phyloP scores from a whole-genome alignment of 2,888 invertebrate species.

The Lamellibrachia columna region DNA sequence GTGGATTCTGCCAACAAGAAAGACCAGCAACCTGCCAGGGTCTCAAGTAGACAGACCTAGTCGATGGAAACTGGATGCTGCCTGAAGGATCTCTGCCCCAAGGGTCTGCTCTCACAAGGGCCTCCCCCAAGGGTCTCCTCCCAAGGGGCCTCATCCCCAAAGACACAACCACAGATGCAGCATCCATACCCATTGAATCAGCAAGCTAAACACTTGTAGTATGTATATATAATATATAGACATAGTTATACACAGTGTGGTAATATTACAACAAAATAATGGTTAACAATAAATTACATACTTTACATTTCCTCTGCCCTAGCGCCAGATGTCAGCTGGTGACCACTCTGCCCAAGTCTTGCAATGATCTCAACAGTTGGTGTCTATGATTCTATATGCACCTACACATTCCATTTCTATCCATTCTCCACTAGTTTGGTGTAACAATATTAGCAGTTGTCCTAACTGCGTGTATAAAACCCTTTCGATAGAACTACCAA shows the following conservation, averaged over 20 bases:
- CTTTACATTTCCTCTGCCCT: too few relatives aligned
- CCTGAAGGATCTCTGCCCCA: not conserved
- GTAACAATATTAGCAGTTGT: too few relatives aligned
- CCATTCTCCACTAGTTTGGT: too few relatives aligned
- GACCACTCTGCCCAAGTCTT: too few relatives aligned
- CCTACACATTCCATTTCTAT: too few relatives aligned
- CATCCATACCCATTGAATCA: not conserved
- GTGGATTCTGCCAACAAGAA: not conserved
- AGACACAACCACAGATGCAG: not conserved
- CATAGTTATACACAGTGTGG: not conserved
- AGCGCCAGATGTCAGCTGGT: too few relatives aligned
- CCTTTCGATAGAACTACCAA: not conserved
- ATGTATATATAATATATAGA: conserved; percentile 10
- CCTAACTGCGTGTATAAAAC: too few relatives aligned
- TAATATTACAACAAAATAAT: conserved; percentile 16
- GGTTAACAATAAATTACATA: too few relatives aligned
- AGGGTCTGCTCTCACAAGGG: too few relatives aligned
- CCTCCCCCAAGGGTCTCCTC: too few relatives aligned
- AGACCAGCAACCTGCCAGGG: not conserved
- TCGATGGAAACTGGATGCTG: not conserved
- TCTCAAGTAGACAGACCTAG: not conserved
- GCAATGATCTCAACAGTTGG: too few relatives aligned
- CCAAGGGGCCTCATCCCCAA: not conserved
- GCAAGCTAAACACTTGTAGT: conserved; percentile 16
- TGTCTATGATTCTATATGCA: too few relatives aligned